Evolutionary conservation across 2,888 invertebrate species (phyloP).

Genomic region (Melipona beecheii): DNA sequence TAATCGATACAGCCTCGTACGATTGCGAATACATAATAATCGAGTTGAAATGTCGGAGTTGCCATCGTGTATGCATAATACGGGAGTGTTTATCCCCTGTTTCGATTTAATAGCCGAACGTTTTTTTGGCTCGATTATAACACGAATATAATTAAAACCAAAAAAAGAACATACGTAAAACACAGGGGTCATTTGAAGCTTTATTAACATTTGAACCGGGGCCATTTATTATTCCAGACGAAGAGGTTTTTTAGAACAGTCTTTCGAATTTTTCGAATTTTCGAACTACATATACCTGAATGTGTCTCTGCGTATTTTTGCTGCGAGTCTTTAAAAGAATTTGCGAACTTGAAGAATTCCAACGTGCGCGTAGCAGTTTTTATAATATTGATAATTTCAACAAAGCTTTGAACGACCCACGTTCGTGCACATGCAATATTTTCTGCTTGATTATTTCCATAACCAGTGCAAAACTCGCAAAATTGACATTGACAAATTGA

Average conservation of each 20-base stretch:
- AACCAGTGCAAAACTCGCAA: too few relatives aligned
- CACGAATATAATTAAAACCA: too few relatives aligned
- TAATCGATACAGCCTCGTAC: neutral
- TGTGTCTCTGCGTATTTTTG: too few relatives aligned
- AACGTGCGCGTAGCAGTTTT: too few relatives aligned
- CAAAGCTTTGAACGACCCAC: too few relatives aligned
- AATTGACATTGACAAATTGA: too few relatives aligned
- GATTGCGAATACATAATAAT: constrained; percentile 35
- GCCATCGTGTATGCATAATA: neutral
- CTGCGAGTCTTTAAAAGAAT: too few relatives aligned
- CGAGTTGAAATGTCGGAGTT: constrained; percentile 47
- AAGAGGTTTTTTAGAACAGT: neutral
- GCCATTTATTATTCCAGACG: neutral
- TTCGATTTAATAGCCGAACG: neutral
- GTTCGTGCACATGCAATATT: too few relatives aligned
- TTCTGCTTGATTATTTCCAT: too few relatives aligned
- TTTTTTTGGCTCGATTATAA: too few relatives aligned
- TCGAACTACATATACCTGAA: neutral
- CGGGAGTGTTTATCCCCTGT: neutral
- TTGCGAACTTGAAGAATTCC: too few relatives aligned
- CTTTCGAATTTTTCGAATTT: neutral
- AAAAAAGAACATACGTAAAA: neutral
- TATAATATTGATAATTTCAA: too few relatives aligned
- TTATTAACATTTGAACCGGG: neutral
- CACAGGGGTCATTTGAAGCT: neutral